phyloP scores from a whole-genome alignment of 92 coral and sea anemone genomes.

The Siderastrea siderea region DNA sequence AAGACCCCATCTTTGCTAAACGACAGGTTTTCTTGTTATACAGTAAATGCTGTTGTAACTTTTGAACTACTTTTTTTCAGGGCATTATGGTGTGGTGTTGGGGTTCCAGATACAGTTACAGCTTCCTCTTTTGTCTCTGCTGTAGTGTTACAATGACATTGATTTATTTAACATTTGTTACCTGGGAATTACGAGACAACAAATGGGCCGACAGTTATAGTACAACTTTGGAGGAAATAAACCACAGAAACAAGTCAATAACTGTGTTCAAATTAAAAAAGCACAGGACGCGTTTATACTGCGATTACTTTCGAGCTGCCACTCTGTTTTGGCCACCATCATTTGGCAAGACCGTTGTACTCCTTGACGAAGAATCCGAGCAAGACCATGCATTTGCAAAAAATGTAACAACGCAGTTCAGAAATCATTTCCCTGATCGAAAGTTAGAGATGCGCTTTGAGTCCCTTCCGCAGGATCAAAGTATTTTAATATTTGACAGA shows the following conservation, averaged over 20 bases:
- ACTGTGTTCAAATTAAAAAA: slow-evolving; percentile 4
- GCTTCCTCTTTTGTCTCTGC: too few relatives aligned
- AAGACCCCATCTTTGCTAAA: too few relatives aligned
- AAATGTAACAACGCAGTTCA: background rate
- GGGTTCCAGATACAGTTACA: too few relatives aligned
- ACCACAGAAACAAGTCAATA: background rate
- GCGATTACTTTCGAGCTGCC: slow-evolving; percentile 28
- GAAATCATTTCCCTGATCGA: slow-evolving; percentile 29
- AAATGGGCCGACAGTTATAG: too few relatives aligned
- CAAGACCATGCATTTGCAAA: slow-evolving; percentile 24
- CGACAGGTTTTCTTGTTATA: too few relatives aligned
- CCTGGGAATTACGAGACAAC: too few relatives aligned
- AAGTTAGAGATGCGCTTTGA: slow-evolving; percentile 37
- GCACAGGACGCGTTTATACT: slow-evolving; percentile 34
- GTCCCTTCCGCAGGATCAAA: slow-evolving; percentile 26
- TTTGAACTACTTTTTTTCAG: too few relatives aligned
- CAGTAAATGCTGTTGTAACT: too few relatives aligned
- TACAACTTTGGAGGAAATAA: too few relatives aligned
- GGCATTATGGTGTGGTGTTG: too few relatives aligned
- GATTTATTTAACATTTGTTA: too few relatives aligned
- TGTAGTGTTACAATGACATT: too few relatives aligned
- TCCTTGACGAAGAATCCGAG: slow-evolving; percentile 50
- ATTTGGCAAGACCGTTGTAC: slow-evolving; percentile 51
- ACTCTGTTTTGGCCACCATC: slow-evolving; percentile 53
- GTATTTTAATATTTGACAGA: background rate